Evolutionary conservation across 2,113 vertebrate species (phyloP), one percentile per base, ranked within the genome.

Genomic region (Halichoeres trimaculatus): DNA sequence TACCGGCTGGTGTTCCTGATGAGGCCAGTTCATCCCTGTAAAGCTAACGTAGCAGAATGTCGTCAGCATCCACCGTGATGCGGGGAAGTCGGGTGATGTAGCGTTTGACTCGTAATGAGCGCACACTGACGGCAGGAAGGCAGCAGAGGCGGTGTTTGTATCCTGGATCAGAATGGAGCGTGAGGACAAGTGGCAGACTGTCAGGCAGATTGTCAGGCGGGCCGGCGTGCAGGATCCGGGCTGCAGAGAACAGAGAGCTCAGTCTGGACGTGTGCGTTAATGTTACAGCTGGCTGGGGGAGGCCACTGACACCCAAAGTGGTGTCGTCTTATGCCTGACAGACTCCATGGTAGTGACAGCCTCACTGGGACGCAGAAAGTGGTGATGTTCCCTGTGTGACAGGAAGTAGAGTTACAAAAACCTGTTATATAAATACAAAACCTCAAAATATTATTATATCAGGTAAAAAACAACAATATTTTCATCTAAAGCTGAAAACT

Each of bases 111-210:
- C 36, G 50, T 63, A 68, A 41, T 70, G 69, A 71, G 70, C 71
- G 36, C 78, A 75, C 40, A 58, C 67, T 55, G 74, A 51, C 81
- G 84, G 66, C 75, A 63, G 73, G 58, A 30, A 14, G 59, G 56
- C 72, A 67, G 81, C 57, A 56, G 30, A 64, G 75, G 53, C 76
- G 59, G 41, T 50, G 63, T 76, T 81, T 83, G n/a, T 74, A 83
- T 83, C 53, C 76, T 36, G 53, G 43, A 63, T 76, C 64, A 70
- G 51, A 66, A 69, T 40, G 67, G 73, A 58, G 62, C 5, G 3
- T 34, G 79, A 65, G 48, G 43, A 50, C 9, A 2, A 48, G 58
- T 41, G 64, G 35, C 41, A 41, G 72, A 34, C 51, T 5, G 68
- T 51, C 53, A 3, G 58, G 22, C 26, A 16, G 50, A 47, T 0